A percentile compares a stretch with the other conserved stretches of the same genome.
Conservation (phyloP, 2,113 vertebrate species). For the Megaceryle maxima region DNA sequence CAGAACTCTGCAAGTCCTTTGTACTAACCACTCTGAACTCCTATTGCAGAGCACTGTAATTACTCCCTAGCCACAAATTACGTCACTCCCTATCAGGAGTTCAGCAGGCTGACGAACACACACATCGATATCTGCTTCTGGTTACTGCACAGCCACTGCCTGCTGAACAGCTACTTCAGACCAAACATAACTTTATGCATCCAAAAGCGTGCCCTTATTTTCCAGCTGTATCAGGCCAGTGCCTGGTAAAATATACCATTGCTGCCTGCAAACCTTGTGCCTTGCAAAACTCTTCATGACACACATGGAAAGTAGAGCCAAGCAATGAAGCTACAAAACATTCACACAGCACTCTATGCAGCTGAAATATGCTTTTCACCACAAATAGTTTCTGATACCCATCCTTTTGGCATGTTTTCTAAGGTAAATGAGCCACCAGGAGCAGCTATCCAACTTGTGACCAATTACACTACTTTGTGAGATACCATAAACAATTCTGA, state of each 20-base stretch:
- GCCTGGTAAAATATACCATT: background rate
- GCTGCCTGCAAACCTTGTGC: background rate
- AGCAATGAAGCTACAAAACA: background rate
- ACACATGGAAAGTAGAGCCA: background rate
- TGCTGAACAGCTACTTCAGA: background rate
- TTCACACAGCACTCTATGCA: background rate
- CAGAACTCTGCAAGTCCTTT: background rate
- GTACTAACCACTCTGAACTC: constrained; percentile 40
- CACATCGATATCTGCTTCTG: constrained; percentile 9
- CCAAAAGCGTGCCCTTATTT: background rate
- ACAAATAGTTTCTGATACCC: background rate
- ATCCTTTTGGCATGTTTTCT: background rate
- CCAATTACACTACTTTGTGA: background rate
- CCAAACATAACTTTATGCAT: background rate
- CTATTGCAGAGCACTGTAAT: constrained; percentile 12
- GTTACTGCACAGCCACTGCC: background rate
- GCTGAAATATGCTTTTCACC: background rate
- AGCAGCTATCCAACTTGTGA: background rate
- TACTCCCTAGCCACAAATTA: constrained; percentile 39
- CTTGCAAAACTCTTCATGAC: background rate
- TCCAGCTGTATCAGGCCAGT: background rate
- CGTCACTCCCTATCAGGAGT: background rate
- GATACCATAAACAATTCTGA: background rate
- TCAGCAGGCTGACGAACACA: background rate
- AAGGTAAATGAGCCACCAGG: background rate